Base-by-base conservation (phyloP, 2,888 invertebrate genomes). In the Ommatoiulus sabulosus region DNA sequence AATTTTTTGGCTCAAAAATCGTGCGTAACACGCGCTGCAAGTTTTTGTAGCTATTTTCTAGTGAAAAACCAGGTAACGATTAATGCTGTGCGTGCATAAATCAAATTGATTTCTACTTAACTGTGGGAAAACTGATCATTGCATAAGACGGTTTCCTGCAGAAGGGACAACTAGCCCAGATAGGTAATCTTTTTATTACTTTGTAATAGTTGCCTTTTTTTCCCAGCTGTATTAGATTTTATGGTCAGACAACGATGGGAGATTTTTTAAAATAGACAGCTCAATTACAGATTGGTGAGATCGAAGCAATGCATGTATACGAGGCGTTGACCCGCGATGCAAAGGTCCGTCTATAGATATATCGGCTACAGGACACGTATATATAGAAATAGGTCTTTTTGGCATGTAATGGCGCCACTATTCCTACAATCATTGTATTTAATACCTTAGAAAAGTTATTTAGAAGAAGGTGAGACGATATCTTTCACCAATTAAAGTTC, bases 1-100 rank as follows among this genome's bases (percentile, higher is more conserved):
- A 72, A 72, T 72, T 72, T 72, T n/a, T 72, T 72, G 8, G 72
- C 5, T 24, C 24, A 7, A 20, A 24, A 72, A 72, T 72, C 72
- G 72, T 72, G 72, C 72, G 24, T 72, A 72, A 72, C 8, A 72
- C 72, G 10, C 17, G n/a, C 24, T n/a, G 72, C 72, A 24, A 10
- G 72, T 8, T 72, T 72, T 72, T 72, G 10, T 24, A 24, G 72
- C 72, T 72, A 10, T 72, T 24, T 72, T 72, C 8, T 72, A 24
- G 72, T 72, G 72, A 72, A 72, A 72, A 72, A 24, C 24, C 72
- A 72, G 72, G 72, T 72, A 72, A 72, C 72, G 24, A 72, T 72
- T 72, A 24, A 72, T 24, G 8, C n/a, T 10, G 24, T 72, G 72
- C 72, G 72, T 72, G 72, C 72, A 72, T 72, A 72, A 72, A 72